Conservation (phyloP, 2,113 vertebrate genomes). For the Phasianus colchicus region DNA sequence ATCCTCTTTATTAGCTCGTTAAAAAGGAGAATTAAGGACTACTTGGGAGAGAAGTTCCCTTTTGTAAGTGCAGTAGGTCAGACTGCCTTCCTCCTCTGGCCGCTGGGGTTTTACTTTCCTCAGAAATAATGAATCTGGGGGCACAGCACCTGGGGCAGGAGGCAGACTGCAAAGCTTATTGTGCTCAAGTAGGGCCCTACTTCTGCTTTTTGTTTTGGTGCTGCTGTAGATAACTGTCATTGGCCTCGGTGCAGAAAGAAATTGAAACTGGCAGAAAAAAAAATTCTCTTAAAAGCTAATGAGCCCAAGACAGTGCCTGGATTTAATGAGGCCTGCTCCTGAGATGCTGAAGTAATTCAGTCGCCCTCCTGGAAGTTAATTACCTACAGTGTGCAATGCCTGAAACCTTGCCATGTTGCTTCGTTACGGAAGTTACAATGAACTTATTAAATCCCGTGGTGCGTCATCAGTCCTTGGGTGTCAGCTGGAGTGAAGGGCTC, state of each 20-base stretch:
- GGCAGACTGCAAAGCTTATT: neutral
- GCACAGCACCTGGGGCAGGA: neutral
- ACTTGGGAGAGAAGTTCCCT: neutral
- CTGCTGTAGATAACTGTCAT: neutral
- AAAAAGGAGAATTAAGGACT: neutral
- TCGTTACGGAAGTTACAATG: neutral
- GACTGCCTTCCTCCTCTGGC: neutral
- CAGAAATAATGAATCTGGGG: neutral
- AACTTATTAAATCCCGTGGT: neutral
- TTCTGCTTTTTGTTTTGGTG: neutral
- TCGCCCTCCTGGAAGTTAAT: slow-evolving; percentile 1
- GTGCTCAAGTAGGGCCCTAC: neutral
- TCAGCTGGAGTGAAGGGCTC: neutral
- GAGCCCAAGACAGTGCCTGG: neutral
- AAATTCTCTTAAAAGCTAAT: neutral
- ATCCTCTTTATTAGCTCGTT: neutral
- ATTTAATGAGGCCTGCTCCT: neutral
- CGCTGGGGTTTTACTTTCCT: neutral
- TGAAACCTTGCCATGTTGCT: neutral
- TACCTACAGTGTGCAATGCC: neutral
- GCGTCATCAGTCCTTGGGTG: neutral
- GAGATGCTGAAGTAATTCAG: neutral
- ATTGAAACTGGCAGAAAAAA: neutral
- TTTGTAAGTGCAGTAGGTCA: neutral
- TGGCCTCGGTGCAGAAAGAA: neutral